These are phyloP conservation scores for Argopecten irradians DNA, from an alignment of 1,140 invertebrate genomes.

Conservation along the genomic window DNA sequence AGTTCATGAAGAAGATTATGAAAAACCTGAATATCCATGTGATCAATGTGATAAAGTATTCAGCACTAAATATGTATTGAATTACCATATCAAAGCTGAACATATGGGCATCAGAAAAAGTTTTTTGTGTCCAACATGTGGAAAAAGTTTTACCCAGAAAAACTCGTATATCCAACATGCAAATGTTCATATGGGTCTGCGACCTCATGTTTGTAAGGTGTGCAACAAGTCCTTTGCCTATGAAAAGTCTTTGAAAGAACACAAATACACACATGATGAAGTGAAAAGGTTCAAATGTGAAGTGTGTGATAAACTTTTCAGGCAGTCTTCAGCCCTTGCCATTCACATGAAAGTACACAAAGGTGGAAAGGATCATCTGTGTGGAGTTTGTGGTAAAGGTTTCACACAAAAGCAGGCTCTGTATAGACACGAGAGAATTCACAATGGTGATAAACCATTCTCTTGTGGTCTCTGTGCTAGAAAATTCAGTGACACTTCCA, in stretches of 20 bases:
- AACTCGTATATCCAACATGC: constrained; percentile 65
- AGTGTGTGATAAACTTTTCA: constrained; percentile 64
- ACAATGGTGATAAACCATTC: constrained; percentile 70
- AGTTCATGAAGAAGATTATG: constrained; percentile 58
- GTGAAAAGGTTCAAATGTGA: constrained; percentile 59
- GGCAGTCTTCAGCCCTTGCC: constrained; percentile 43
- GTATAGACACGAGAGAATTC: constrained; percentile 67
- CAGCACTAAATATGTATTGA: constrained; percentile 63
- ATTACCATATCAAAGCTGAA: constrained; percentile 63
- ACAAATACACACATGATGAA: constrained; percentile 64
- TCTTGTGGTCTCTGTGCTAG: constrained; percentile 63
- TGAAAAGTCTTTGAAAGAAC: constrained; percentile 65
- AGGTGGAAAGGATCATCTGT: constrained; percentile 62
- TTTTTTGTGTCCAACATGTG: constrained; percentile 67
- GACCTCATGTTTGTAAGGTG: constrained; percentile 65
- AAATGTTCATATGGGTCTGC: constrained; percentile 67
- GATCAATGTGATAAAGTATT: constrained; percentile 65
- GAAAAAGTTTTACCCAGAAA: constrained; percentile 68
- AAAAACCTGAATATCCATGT: constrained; percentile 61
- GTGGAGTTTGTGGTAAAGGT: constrained; percentile 65
- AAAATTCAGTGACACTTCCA: constrained; percentile 66
- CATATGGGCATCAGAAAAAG: constrained; percentile 64
- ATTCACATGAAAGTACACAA: constrained; percentile 62
- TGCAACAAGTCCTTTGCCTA: constrained; percentile 67
- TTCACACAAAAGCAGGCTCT: constrained; percentile 71